These are phyloP conservation scores for Ailuropoda melanoleuca DNA, from an alignment of 2,113 vertebrate genomes.

Conservation along the genomic window DNA sequence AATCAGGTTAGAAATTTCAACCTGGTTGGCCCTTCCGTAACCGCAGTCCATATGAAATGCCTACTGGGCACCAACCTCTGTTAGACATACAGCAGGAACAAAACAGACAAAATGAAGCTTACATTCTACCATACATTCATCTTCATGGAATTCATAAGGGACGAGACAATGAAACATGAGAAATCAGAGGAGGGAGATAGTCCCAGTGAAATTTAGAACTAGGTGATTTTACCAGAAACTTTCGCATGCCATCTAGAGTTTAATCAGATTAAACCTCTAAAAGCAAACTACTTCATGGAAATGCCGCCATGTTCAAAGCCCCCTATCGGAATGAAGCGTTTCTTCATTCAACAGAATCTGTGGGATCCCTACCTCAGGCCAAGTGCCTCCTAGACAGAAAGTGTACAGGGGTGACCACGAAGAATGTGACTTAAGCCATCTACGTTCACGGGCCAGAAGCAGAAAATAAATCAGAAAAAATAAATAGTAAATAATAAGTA, in stretches of 20 bases:
- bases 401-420: not conserved
- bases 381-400: not conserved
- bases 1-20: not conserved
- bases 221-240: not conserved
- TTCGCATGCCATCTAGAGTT: not conserved
- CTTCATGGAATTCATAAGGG: not conserved
- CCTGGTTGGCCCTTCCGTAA: not conserved
- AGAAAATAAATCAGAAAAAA: constrained; percentile 5
- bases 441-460: not conserved
- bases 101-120: not conserved
- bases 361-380: not conserved
- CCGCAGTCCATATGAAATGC: not conserved
- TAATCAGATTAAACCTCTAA: constrained; percentile 11
- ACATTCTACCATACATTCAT: not conserved
- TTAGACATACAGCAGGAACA: not conserved
- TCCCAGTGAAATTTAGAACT: not conserved
- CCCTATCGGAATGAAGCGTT: not conserved
- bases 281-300: not conserved
- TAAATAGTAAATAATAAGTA: not conserved
- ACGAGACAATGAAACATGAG: not conserved
- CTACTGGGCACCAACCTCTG: not conserved
- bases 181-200: not conserved
- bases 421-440: not conserved
- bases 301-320: not conserved
- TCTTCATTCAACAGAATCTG: not conserved